Conservation (phyloP, 37 sponge, comb jelly and placozoan species). For the Ephydatia muelleri region DNA sequence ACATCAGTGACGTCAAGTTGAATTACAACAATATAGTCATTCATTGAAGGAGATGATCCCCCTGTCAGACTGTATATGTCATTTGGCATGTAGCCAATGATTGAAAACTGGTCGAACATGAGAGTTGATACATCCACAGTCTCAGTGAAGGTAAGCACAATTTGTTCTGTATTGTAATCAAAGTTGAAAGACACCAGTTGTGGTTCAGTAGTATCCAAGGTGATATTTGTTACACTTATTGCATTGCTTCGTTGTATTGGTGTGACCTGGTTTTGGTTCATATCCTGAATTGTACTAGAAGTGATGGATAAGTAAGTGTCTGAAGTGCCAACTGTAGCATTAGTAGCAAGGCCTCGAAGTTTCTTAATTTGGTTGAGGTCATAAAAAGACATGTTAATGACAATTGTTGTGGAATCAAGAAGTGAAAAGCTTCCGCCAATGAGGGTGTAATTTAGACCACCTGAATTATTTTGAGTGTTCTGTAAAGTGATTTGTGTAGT, state of each 20-base stretch:
- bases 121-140: conserved; percentile 77
- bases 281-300: conserved; percentile 56
- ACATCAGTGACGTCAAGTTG: conserved; percentile 72
- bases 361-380: conserved; percentile 89
- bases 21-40: conserved; percentile 76
- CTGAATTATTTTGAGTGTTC: conserved; percentile 14
- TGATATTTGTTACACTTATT: conserved; percentile 40
- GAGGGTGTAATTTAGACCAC: conserved; percentile 44
- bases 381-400: conserved; percentile 54
- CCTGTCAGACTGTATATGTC: conserved; percentile 68
- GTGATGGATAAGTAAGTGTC: conserved; percentile 74
- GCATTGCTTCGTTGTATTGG: conserved; percentile 26
- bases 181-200: conserved; percentile 73
- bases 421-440: conserved; percentile 48
- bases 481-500: conserved; percentile 66
- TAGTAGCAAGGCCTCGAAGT: conserved; percentile 63
- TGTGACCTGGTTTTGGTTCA: conserved; percentile 63
- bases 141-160: conserved; percentile 79
- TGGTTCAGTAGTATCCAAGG: conserved; percentile 73
- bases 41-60: conserved; percentile 55
- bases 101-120: conserved; percentile 45
- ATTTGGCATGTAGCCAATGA: conserved; percentile 35
- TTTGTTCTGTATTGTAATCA: conserved; percentile 72
- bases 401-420: conserved; percentile 68
- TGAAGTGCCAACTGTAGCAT: neutral